These are phyloP conservation scores for Neoaliturus tenellus DNA, from an alignment of 2,888 invertebrate genomes.

Conservation along the genomic window DNA sequence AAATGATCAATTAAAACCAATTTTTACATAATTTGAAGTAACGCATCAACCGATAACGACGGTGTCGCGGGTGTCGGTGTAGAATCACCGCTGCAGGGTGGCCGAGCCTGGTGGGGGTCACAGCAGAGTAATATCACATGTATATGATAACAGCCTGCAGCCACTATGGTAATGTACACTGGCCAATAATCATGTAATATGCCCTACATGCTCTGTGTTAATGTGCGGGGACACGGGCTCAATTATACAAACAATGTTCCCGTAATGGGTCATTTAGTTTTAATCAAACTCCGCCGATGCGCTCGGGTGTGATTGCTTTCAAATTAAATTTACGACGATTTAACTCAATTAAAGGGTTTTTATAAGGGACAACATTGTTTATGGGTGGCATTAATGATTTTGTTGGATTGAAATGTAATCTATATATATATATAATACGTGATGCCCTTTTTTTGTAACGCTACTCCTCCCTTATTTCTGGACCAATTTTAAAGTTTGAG, in stretches of 20 bases:
- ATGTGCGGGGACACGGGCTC: background rate
- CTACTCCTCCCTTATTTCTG: too few relatives aligned
- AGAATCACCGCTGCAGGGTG: background rate
- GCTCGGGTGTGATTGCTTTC: background rate
- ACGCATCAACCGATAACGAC: too few relatives aligned
- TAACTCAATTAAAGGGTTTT: too few relatives aligned
- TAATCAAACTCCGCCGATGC: background rate
- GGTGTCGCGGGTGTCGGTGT: too few relatives aligned
- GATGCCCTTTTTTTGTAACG: too few relatives aligned
- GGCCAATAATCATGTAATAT: slow-evolving; percentile 8
- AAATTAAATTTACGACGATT: background rate
- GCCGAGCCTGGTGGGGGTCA: background rate
- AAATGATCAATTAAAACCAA: too few relatives aligned
- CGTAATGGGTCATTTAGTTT: slow-evolving; percentile 25
- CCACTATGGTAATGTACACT: slow-evolving; percentile 3
- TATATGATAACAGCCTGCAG: slow-evolving; percentile 24
- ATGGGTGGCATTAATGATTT: too few relatives aligned
- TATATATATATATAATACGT: too few relatives aligned
- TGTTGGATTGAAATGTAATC: too few relatives aligned
- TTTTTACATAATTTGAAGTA: too few relatives aligned
- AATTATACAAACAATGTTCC: slow-evolving; percentile 19
- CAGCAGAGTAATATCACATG: slow-evolving; percentile 2
- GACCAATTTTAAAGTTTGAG: too few relatives aligned
- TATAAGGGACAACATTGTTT: too few relatives aligned
- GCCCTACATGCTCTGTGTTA: slow-evolving; percentile 1